These are phyloP conservation scores for Eulemur mongoz DNA, from an alignment of 2,797 vertebrate genomes.

Conservation along the genomic window DNA sequence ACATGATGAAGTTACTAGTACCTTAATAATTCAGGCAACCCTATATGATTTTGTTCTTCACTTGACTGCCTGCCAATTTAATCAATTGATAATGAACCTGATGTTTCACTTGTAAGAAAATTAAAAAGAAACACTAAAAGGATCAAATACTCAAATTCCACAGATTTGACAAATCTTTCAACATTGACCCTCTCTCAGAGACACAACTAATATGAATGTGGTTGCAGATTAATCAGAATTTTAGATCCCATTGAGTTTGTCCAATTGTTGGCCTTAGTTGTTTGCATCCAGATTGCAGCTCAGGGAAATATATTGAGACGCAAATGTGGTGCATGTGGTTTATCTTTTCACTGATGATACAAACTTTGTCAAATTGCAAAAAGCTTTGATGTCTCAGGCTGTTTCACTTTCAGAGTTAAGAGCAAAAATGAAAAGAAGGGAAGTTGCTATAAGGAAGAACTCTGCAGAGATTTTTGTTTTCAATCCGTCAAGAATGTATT, in stretches of 20 bases:
- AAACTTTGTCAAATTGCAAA: slow-evolving; percentile 68
- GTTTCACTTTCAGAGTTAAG: slow-evolving; percentile 60
- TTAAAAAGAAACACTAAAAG: slow-evolving; percentile 72
- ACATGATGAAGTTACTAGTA: slow-evolving; percentile 64
- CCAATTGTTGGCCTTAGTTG: slow-evolving; percentile 19
- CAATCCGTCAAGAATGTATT: neutral
- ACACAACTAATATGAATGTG: slow-evolving; percentile 73
- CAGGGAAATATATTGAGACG: slow-evolving; percentile 61
- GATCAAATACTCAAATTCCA: slow-evolving; percentile 74
- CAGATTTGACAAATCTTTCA: slow-evolving; percentile 79
- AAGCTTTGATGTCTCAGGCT: slow-evolving; percentile 67
- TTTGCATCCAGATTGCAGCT: slow-evolving; percentile 65
- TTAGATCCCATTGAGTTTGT: slow-evolving; percentile 64
- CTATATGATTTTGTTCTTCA: slow-evolving; percentile 67
- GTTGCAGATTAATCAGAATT: slow-evolving; percentile 72
- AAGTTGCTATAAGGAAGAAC: slow-evolving; percentile 15
- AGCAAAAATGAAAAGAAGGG: slow-evolving; percentile 62
- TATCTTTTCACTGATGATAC: slow-evolving; percentile 65
- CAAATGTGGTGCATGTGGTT: slow-evolving; percentile 62
- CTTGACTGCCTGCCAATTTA: slow-evolving; percentile 78
- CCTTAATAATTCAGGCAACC: slow-evolving; percentile 68
- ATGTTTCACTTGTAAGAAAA: slow-evolving; percentile 73
- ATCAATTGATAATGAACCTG: slow-evolving; percentile 77
- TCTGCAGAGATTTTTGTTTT: slow-evolving; percentile 40
- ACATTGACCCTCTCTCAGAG: slow-evolving; percentile 76